Evolutionary conservation across 2,113 vertebrate genomes (phyloP), one percentile per base, ranked within the genome.

Genomic region (Lepisosteus oculatus): DNA sequence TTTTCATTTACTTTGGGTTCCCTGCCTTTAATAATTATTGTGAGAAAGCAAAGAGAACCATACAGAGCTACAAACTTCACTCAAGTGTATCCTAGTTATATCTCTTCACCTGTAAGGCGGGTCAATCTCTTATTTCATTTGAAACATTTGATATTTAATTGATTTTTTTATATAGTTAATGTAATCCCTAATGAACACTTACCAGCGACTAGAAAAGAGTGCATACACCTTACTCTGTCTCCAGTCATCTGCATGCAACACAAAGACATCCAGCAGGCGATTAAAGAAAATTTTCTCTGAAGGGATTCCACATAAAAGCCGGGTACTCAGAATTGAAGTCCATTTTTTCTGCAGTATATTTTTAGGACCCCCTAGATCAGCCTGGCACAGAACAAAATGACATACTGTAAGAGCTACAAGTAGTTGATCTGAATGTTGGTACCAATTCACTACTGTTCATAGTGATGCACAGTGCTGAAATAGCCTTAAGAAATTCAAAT

Each of bases 291-390:
- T 87, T 67, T 86, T 90, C 67, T 84, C 88, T 72, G 72, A 0
- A 0, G 84, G 72, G 0, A 91, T 86, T 0, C 88, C 90, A 15
- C 92, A 93, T 13, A 90, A 83, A 65, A 93, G 81, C 59, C 77
- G 89, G 79, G 91, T 84, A 57, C 92, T 93, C 78, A 93, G 81
- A 77, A 92, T 91, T 2, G 92, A 92, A 45, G 90, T 91, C 90
- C 91, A 93, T 69, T 90, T 91, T 77, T 89, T 85, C 54, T 82
- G 87, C 0, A 89, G 89, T 17, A 92, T 74, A 17, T 88, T 85
- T 62, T 83, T 86, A 3, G 41, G 4, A 0, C 90, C 88, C 2
- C 91, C 92, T 69, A 83, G 85, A 51, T 93, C 92, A 3, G 86
- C 82, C 92, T 93, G 72, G 0, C 8, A 9, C 47, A 51, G 47